These are phyloP conservation scores for Leptoteleia sp. DNA, from an alignment of 1,140 invertebrate genomes.

Conservation along the genomic window DNA sequence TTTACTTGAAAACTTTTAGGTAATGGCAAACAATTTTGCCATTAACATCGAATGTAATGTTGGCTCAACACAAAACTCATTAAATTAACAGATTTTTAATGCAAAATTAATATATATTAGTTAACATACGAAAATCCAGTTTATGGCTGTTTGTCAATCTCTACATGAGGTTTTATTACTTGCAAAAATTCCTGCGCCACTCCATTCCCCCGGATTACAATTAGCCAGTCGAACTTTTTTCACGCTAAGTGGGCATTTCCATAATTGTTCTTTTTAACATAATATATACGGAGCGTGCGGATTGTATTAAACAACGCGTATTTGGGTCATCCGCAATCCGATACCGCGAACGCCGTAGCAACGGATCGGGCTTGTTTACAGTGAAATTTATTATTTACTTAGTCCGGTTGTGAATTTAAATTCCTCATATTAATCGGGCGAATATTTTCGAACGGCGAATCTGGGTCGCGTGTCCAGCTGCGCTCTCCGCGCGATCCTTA, in stretches of 20 bases:
- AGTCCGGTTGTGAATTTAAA: constrained; percentile 3
- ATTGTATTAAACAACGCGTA: constrained; percentile 13
- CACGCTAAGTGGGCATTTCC: not conserved
- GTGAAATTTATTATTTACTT: constrained; percentile 39
- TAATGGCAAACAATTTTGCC: no score
- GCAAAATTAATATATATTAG: no score
- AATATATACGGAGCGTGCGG: constrained; percentile 9
- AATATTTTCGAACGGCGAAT: constrained; percentile 22
- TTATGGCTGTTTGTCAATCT: no score
- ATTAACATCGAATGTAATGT: no score
- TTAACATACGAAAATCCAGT: no score
- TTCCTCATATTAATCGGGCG: constrained; percentile 1
- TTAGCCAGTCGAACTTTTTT: constrained; percentile 33
- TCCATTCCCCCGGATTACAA: constrained; percentile 1
- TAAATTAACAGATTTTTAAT: no score
- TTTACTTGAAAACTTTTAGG: no score
- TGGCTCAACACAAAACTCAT: no score
- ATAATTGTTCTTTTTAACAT: constrained; percentile 35
- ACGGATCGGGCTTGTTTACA: constrained; percentile 25
- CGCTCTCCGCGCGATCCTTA: not conserved
- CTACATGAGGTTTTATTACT: no score
- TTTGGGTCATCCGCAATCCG: constrained; percentile 47
- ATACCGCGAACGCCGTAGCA: constrained; percentile 7
- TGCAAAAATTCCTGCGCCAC: no score
- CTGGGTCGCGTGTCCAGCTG: constrained; percentile 24